Evolutionary conservation across 2,797 vertebrate genomes (phyloP).

Genomic region (Clarias platycephalus): DNA sequence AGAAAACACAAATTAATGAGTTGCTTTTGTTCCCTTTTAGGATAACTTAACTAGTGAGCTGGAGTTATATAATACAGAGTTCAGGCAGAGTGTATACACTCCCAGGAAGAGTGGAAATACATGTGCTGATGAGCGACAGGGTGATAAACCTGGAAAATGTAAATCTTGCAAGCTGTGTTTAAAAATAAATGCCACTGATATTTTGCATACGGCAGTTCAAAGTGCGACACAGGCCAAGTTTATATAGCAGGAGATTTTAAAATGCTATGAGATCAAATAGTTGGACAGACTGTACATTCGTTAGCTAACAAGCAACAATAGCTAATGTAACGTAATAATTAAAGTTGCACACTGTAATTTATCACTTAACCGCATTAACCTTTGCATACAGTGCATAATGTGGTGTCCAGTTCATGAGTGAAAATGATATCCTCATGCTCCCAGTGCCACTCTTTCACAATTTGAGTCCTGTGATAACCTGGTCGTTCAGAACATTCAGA

Average conservation of each 20-base stretch:
- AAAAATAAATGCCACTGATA: neutral
- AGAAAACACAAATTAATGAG: neutral
- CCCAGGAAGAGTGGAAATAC: neutral
- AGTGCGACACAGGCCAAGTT: neutral
- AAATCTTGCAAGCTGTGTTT: neutral
- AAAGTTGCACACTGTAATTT: too few relatives aligned
- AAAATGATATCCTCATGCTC: too few relatives aligned
- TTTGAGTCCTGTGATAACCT: too few relatives aligned
- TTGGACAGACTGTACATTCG: neutral
- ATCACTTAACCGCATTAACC: too few relatives aligned
- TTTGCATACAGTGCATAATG: too few relatives aligned
- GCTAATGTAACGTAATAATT: neutral
- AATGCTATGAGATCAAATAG: neutral
- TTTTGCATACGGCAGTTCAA: neutral
- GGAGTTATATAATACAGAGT: slow-evolving; percentile 20
- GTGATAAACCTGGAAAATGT: slow-evolving; percentile 9
- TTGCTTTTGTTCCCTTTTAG: neutral
- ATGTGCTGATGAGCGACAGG: neutral
- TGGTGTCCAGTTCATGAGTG: too few relatives aligned
- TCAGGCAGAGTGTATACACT: neutral
- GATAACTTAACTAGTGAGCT: slow-evolving; percentile 10
- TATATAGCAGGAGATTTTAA: neutral
- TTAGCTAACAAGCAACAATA: neutral
- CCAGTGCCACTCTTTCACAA: too few relatives aligned
- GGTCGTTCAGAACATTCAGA: too few relatives aligned